Evolutionary conservation across 1,140 invertebrate species (phyloP).

Genomic region (Metopolophium dirhodum): DNA sequence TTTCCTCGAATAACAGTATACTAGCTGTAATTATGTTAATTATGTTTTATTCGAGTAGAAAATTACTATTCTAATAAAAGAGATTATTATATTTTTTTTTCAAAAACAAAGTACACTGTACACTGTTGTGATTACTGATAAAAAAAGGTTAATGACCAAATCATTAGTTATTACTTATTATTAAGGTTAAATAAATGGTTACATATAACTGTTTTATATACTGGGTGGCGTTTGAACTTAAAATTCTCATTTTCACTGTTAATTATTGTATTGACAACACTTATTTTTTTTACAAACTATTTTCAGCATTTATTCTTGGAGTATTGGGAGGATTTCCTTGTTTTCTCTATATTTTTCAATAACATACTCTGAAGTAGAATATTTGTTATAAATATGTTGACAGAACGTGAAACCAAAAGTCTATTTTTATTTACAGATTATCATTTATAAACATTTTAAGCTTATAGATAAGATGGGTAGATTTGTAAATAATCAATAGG

Average conservation of each 20-base stretch:
- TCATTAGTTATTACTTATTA: neutral
- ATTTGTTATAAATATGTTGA: neutral
- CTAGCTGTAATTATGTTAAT: neutral
- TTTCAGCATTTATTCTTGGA: neutral
- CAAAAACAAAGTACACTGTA: neutral
- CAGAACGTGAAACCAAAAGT: neutral
- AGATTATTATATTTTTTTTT: slow-evolving; percentile 1
- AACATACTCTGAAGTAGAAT: neutral
- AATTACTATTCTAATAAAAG: neutral
- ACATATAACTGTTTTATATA: neutral
- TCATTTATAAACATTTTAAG: neutral
- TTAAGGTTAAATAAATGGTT: neutral
- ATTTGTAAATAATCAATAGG: neutral
- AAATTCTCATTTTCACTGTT: neutral
- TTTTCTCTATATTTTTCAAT: neutral
- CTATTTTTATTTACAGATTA: neutral
- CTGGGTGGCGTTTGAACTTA: neutral
- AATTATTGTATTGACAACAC: neutral
- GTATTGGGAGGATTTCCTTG: neutral
- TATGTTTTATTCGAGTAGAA: neutral
- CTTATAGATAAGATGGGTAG: neutral
- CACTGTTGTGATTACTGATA: neutral
- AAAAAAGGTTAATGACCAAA: neutral
- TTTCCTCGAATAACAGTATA: neutral
- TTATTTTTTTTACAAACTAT: neutral